Evolutionary conservation across 1,140 invertebrate genomes (phyloP), one percentile per base, ranked within the genome.

Genomic region (Popillia japonica): DNA sequence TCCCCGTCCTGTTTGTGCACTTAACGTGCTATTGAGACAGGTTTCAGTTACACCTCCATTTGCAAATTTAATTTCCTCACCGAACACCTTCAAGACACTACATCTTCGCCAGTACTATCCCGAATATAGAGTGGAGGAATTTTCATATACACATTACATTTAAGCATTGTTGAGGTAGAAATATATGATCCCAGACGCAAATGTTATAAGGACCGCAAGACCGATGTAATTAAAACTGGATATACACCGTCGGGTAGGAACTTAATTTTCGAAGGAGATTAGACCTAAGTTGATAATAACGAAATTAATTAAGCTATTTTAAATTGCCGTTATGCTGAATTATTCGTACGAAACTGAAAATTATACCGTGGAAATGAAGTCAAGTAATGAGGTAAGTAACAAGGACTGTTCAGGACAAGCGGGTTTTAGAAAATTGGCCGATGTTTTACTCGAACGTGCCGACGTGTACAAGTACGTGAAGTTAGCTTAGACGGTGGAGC

Each of bases 361-460:
- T 55, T 55, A 55, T 17, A 55, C 48, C 48, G 17, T 55, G 48
- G 48, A 17, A 17, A 55, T 55, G 48, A n/a, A 55, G 48, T 55
- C 17, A 17, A 14, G 48, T 55, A 55, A 55, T 17, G 48, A 55
- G 48, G n/a, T 55, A 55, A 55, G 48, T 55, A 55, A 55, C 48
- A 17, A 55, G 48, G 11, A n/a, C 48, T 55, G 48, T 55, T 55
- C 14, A n/a, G 14, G 48, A 17, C 17, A 55, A 55, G 14, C 48
- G 48, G 17, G 48, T 55, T 55, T n/a, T 55, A 55, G 48, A 55
- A 55, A 55, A 55, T 55, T 55, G 48, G 48, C 48, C 48, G n/a
- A 17, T 55, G 17, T 55, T 55, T 55, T 55, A 55, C 48, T 7
- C 14, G 48, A 55, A 17, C n/a, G 14, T 17, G 14, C 17, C 14